Evolutionary conservation across 2,888 invertebrate species (phyloP).

Genomic region (Phalera bucephala): DNA sequence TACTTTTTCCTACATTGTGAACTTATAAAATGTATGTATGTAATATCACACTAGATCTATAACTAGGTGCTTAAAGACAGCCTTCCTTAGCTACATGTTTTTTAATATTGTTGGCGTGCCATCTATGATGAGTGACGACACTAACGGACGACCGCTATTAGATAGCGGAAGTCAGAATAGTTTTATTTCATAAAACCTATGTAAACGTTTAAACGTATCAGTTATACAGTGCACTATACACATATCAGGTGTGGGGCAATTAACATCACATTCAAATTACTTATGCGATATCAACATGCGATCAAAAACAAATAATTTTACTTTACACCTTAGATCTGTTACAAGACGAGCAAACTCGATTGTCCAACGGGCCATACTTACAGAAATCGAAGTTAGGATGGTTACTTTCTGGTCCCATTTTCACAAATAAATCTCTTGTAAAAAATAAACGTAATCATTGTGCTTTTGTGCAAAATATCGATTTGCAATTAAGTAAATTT

Average conservation of each 20-base stretch:
- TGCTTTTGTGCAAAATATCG: neutral
- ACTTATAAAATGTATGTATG: no score
- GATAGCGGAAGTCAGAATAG: conserved; percentile 8
- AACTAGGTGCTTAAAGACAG: no score
- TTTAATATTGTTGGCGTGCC: no score
- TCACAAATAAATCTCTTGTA: neutral
- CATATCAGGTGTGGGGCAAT: conserved; percentile 5
- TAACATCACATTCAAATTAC: conserved; percentile 3
- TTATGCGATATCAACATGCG: conserved; percentile 3
- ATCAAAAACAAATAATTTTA: neutral
- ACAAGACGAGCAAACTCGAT: no score
- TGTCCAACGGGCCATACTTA: neutral
- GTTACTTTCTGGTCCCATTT: neutral
- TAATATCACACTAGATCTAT: no score
- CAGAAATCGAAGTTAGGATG: neutral
- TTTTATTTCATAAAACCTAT: conserved; percentile 4
- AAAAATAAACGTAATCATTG: no score
- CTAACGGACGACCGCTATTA: conserved; percentile 5
- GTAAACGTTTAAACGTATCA: conserved; percentile 4
- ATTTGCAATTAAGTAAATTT: neutral
- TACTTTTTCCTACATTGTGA: no score
- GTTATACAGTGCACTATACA: conserved; percentile 8
- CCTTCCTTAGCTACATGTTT: no score
- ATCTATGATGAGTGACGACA: no score
- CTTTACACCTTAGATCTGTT: neutral